Percentiles rank a stretch among this genome's conserved stretches.
Conservation (phyloP, 2,113 vertebrate species). For the Reinhardtius hippoglossoides region DNA sequence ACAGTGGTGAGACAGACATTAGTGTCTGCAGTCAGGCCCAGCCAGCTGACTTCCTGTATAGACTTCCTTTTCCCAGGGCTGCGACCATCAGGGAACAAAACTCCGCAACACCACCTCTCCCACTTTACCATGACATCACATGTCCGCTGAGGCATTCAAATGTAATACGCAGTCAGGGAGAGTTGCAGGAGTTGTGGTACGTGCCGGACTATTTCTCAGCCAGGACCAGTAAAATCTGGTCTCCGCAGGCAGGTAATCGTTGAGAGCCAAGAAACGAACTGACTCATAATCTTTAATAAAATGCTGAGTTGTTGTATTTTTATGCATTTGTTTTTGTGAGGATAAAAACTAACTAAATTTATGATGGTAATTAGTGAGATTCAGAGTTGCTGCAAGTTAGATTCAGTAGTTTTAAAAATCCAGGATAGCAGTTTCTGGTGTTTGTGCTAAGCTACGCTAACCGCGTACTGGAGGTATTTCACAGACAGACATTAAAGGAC, state of each 20-base stretch:
- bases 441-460: too few species aligned
- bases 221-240: neutral
- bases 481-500: neutral
- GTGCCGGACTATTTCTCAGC: neutral
- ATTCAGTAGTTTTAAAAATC: neutral
- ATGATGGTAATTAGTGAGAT: neutral
- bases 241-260: neutral
- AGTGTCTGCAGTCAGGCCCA: conserved; percentile 39
- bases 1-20: conserved; percentile 8
- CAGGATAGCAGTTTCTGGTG: neutral
- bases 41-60: conserved; percentile 62
- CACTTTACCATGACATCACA: conserved; percentile 42
- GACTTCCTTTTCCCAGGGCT: conserved; percentile 61
- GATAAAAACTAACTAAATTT: neutral
- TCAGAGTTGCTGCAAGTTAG: neutral
- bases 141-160: conserved; percentile 22
- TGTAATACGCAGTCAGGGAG: neutral
- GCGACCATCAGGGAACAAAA: conserved; percentile 43
- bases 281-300: neutral
- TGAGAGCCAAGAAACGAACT: neutral
- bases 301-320: neutral
- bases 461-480: too few species aligned
- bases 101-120: conserved; percentile 15
- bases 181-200: neutral
- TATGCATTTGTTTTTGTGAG: neutral